Conservation (phyloP, 2,888 invertebrate genomes). For the Drosophila prostipennis region DNA sequence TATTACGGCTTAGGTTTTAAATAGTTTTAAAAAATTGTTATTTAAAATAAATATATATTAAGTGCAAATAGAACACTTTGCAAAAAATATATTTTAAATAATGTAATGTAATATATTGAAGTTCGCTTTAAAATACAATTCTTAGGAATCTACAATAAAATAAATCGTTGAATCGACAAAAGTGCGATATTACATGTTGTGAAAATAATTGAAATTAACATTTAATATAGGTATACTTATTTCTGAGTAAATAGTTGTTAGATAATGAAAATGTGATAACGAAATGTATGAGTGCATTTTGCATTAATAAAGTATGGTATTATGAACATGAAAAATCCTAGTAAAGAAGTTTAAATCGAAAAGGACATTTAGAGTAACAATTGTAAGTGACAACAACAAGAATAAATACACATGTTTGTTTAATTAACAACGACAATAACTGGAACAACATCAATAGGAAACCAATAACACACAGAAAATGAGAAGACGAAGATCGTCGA, state of each 20-base stretch:
- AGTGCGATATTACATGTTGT: not conserved
- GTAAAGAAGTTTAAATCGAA: not conserved
- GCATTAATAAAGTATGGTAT: not conserved
- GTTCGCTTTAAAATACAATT: too few species aligned
- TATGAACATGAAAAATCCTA: not conserved
- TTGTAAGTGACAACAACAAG: conserved; percentile 1
- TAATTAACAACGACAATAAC: conserved; percentile 16
- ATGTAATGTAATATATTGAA: too few species aligned
- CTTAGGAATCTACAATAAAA: too few species aligned
- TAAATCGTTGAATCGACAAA: not conserved
- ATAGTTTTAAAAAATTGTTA: too few species aligned
- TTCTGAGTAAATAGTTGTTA: not conserved
- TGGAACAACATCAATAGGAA: conserved; percentile 20
- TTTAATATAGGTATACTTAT: not conserved
- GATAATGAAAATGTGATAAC: not conserved
- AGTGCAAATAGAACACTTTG: too few species aligned
- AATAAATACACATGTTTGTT: not conserved
- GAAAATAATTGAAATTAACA: not conserved
- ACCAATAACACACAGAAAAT: conserved; percentile 30
- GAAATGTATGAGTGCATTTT: conserved; percentile 9
- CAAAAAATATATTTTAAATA: too few species aligned
- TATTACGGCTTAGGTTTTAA: too few species aligned
- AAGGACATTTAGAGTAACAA: not conserved
- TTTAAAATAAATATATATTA: too few species aligned
- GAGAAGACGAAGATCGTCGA: conserved; percentile 25